Percentiles rank a stretch among this genome's conserved stretches.
Conservation (phyloP, 1,140 invertebrate species). For the Acyrthosiphon pisum region DNA sequence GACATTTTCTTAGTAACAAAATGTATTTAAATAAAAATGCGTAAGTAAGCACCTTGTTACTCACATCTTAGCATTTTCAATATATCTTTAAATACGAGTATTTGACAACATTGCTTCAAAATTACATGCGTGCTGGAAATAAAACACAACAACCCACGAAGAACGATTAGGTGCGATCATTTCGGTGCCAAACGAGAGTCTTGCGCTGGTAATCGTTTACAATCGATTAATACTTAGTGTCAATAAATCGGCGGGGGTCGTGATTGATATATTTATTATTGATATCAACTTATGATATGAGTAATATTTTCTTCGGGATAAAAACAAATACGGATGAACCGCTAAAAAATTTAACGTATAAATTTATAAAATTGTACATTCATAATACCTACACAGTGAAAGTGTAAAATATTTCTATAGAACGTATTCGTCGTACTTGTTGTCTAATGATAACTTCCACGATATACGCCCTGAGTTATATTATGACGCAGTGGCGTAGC, state of each 20-base stretch:
- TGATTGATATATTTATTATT: neutral
- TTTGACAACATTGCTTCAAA: neutral
- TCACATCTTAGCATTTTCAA: neutral
- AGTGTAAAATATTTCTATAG: neutral
- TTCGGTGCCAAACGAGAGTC: neutral
- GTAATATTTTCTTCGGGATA: neutral
- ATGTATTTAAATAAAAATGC: neutral
- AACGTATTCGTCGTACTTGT: neutral
- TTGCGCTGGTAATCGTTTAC: neutral
- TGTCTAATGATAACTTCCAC: neutral
- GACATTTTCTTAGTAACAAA: too few species aligned
- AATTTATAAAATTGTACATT: neutral
- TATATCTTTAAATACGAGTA: neutral
- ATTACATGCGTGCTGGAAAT: neutral
- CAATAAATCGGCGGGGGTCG: neutral
- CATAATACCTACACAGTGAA: neutral
- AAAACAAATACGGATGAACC: neutral
- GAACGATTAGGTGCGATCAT: neutral
- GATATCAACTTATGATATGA: neutral
- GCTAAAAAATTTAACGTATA: neutral
- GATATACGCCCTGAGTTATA: neutral
- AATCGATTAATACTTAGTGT: neutral
- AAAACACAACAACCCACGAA: neutral
- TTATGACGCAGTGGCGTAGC: too few species aligned
- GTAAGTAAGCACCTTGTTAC: neutral